phyloP scores from a whole-genome alignment of 1,140 invertebrate species.

The Bombus sibiricus region DNA sequence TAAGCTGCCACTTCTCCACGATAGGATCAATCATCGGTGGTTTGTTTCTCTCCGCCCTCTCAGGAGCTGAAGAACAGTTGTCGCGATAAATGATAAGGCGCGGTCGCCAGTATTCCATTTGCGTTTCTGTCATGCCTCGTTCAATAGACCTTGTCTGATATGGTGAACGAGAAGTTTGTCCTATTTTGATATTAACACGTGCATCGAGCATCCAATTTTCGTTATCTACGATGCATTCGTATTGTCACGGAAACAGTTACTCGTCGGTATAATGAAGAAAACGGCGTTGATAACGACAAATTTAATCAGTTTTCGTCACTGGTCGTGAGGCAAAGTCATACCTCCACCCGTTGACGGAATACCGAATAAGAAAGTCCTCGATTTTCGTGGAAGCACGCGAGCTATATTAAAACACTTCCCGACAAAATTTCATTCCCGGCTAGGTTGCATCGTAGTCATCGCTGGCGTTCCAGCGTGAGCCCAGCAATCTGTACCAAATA shows the following conservation, averaged over 20 bases:
- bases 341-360: too few relatives aligned
- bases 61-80: background rate
- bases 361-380: background rate
- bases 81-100: background rate
- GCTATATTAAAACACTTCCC: background rate
- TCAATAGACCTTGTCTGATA: too few relatives aligned
- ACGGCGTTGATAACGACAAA: background rate
- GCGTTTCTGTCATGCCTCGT: too few relatives aligned
- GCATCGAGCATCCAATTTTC: too few relatives aligned
- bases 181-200: too few relatives aligned
- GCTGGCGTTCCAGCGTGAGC: conserved; percentile 1
- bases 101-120: too few relatives aligned
- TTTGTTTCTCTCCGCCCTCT: background rate
- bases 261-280: background rate
- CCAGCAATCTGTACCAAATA: conserved; percentile 43
- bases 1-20: background rate
- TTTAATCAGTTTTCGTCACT: background rate
- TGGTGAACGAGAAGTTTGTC: too few relatives aligned
- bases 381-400: background rate
- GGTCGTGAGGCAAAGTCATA: background rate
- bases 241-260: background rate
- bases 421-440: background rate
- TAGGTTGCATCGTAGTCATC: conserved; percentile 5
- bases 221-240: too few relatives aligned
- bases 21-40: conserved; percentile 22